Evolutionary conservation across 2,888 invertebrate species (phyloP), one percentile per base, ranked within the genome.

Genomic region (Melanchra persicariae): DNA sequence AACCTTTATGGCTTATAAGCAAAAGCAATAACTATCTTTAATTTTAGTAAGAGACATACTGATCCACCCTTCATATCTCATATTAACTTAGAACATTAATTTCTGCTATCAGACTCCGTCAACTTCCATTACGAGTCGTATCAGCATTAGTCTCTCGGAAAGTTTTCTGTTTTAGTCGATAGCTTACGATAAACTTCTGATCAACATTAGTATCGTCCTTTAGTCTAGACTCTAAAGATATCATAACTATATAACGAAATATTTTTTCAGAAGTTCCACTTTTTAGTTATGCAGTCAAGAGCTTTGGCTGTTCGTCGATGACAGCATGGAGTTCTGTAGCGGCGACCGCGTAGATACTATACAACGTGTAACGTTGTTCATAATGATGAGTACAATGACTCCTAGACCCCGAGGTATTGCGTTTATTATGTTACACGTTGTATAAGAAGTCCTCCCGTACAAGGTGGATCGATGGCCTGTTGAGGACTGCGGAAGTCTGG

Each of bases 221-320:
- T 70, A 65, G 83, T 84, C 81, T 85, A 82, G 85, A 81, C 81
- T 30, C 70, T 51, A 57, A 59, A n/a, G 47, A 64, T 26, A 45
- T 59, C 15, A 40, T 57, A 17, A 22, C 15, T 40, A 45, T 34
- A 65, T 40, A 22, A 51, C 12, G 19, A 58, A 17, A 17, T 22
- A 4, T 9, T 19, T 0, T 4, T 15, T 0, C 64, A 79, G 76
- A 65, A 79, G 76, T 52, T n/a, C 24, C 22, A 67, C 5, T 47
- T 2, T 45, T 30, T 0, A 4, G 2, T 34, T 3, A 8, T n/a
- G n/a, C 17, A 12, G 1, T 8, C 8, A 40, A 37, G n/a, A 8
- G 45, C 1, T 45, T 45, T 30, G 30, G 2, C 10, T 0, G 45
- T 19, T 19, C 8, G 45, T 45, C 8, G 45, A 19, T 19, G 45